A percentile compares a stretch with the other conserved stretches of the same genome.
These are phyloP conservation scores for Tinamus major DNA, from an alignment of 2,797 vertebrate species.

Conservation along the genomic window DNA sequence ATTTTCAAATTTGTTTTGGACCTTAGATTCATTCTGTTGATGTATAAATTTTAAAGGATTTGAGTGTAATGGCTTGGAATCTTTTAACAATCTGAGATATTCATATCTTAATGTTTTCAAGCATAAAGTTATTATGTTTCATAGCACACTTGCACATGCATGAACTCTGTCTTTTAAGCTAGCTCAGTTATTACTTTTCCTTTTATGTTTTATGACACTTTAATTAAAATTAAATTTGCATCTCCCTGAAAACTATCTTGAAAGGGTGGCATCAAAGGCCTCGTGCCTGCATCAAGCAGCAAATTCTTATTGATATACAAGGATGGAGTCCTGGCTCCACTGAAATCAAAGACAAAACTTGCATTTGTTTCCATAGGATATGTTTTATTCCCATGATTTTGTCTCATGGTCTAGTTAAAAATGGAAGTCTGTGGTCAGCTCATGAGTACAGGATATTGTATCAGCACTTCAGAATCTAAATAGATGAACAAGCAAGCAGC, in stretches of 20 bases:
- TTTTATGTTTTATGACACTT: neutral
- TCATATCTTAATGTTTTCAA: neutral
- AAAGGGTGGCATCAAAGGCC: neutral
- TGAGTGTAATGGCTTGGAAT: neutral
- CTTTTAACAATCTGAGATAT: neutral
- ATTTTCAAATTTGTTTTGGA: neutral
- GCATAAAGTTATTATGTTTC: neutral
- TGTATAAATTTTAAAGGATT: neutral
- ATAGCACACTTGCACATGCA: neutral
- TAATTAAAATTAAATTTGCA: neutral
- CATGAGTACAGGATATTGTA: neutral
- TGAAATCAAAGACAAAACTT: neutral
- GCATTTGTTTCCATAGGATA: neutral
- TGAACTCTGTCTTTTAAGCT: neutral
- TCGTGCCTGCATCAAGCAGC: neutral
- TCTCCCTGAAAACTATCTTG: neutral
- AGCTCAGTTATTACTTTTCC: neutral
- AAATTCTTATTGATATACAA: neutral
- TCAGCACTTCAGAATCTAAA: neutral
- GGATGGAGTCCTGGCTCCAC: neutral
- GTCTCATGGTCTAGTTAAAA: neutral
- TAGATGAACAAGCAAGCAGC: neutral
- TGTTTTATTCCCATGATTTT: neutral
- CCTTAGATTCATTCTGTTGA: neutral
- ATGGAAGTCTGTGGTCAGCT: neutral